These are phyloP conservation scores for Dolomedes plantarius DNA, from an alignment of 2,888 invertebrate species.

Conservation along the genomic window DNA sequence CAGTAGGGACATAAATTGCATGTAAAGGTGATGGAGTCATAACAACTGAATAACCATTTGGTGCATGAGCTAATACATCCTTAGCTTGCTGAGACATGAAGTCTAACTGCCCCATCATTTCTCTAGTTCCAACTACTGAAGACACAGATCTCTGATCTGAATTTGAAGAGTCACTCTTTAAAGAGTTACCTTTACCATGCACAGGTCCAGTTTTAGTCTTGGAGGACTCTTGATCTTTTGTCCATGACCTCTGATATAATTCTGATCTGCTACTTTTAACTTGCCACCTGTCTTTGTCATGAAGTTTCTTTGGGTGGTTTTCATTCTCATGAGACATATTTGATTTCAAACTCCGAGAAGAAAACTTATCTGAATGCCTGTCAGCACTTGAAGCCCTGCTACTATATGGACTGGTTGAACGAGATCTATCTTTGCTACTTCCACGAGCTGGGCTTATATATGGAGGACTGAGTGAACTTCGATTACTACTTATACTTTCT, in stretches of 20 bases:
- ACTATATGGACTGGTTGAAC: slow-evolving; percentile 66
- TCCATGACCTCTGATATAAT: slow-evolving; percentile 40
- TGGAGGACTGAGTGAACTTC: slow-evolving; percentile 59
- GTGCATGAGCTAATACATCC: slow-evolving; percentile 69
- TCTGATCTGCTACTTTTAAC: slow-evolving; percentile 40
- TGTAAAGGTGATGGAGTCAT: slow-evolving; percentile 69
- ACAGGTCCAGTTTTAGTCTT: slow-evolving; percentile 10
- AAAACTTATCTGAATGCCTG: slow-evolving; percentile 42
- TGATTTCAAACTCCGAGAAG: slow-evolving; percentile 40
- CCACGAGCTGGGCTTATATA: slow-evolving; percentile 63
- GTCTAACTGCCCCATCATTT: slow-evolving; percentile 57
- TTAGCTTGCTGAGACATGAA: slow-evolving; percentile 64
- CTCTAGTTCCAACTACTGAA: slow-evolving; percentile 25
- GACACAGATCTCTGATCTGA: slow-evolving; percentile 28
- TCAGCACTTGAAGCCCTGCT: slow-evolving; percentile 60
- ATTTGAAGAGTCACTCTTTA: slow-evolving; percentile 38
- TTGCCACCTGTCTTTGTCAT: slow-evolving; percentile 37
- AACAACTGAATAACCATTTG: slow-evolving; percentile 68
- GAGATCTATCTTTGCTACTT: slow-evolving; percentile 64
- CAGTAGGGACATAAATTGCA: slow-evolving; percentile 64
- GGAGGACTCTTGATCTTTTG: slow-evolving; percentile 54
- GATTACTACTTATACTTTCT: slow-evolving; percentile 60
- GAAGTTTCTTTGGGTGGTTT: slow-evolving; percentile 39
- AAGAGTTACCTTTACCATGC: slow-evolving; percentile 29
- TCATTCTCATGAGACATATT: slow-evolving; percentile 35